Base-by-base conservation (phyloP, 2,113 vertebrate genomes). In the Chitala chitala region DNA sequence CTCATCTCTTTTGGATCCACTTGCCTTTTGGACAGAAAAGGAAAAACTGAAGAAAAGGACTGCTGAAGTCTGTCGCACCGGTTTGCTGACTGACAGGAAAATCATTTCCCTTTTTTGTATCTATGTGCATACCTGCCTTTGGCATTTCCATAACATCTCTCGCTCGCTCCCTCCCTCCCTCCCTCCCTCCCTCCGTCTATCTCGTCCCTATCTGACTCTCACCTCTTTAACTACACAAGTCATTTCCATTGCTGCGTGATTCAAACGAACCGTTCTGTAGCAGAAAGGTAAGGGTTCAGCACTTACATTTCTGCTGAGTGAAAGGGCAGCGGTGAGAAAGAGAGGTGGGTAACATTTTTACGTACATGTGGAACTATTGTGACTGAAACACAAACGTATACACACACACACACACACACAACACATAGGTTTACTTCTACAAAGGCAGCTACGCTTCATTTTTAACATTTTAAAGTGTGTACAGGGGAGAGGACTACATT, bases 101-200 rank as follows among this genome's bases (percentile, higher is more conserved):
- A 42, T 38, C 10, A 42, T 71, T 20, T 56, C n/a, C 17, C 15
- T 17, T 61, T 73, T 64, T 1, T 9, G 17, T 64, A 26, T 73
- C 58, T 53, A n/a, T 48, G 56, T 73, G 44, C 56, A 61, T 46
- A 63, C 71, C 38, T 36, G 26, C 71, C 44, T 73, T 48, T 31
- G n/a, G 38, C 40, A 31, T 61, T 42, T 72, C 55, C 26, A 42
- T 46, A 15, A 22, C 54, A 58, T 55, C 40, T 50, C 56, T 50
- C 42, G n/a, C 68, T 36, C 3, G 51, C 48, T 51, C 20, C 26
- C 1, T 50, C 48, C 33, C 46, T 31, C 17, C n/a, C 68, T 36
- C 3, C 53, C 48, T 51, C 20, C 26, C 1, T 50, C 48, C 33
- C 46, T 31, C 17, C n/a, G n/a, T n/a, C n/a, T n/a, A n/a, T n/a